phyloP scores from a whole-genome alignment of 2,797 vertebrate genomes.

The Eremophila alpestris region DNA sequence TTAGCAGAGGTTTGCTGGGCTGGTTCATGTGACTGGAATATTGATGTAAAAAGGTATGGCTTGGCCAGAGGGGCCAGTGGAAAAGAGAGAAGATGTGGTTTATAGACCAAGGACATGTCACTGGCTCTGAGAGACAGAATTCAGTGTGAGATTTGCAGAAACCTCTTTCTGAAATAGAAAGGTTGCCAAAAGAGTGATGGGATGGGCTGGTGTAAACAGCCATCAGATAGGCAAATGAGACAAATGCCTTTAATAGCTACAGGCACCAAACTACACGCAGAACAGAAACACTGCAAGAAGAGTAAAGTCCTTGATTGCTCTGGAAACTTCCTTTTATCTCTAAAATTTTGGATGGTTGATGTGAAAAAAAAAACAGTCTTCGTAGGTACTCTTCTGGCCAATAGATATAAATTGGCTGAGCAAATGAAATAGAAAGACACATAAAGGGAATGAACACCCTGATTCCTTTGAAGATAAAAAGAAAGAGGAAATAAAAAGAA shows the following conservation, averaged over 20 bases:
- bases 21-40: constrained; percentile 18
- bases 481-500: not conserved
- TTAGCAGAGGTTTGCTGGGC: constrained; percentile 22
- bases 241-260: not conserved
- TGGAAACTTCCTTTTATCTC: not conserved
- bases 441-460: not conserved
- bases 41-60: not conserved
- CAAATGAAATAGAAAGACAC: not conserved
- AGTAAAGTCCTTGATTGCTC: not conserved
- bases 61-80: not conserved
- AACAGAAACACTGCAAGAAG: not conserved
- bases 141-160: not conserved
- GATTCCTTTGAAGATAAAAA: not conserved
- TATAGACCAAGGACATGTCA: not conserved
- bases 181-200: not conserved
- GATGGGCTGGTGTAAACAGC: not conserved
- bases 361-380: not conserved
- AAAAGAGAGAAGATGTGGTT: not conserved
- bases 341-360: accelerated
- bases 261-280: not conserved
- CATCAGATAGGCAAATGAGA: not conserved
- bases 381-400: not conserved
- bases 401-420: not conserved
- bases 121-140: not conserved
- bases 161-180: not conserved